A percentile compares a stretch with the other conserved stretches of the same genome.
Conservation (phyloP, 2,113 vertebrate species). For the Sinocyclocheilus grahami region DNA sequence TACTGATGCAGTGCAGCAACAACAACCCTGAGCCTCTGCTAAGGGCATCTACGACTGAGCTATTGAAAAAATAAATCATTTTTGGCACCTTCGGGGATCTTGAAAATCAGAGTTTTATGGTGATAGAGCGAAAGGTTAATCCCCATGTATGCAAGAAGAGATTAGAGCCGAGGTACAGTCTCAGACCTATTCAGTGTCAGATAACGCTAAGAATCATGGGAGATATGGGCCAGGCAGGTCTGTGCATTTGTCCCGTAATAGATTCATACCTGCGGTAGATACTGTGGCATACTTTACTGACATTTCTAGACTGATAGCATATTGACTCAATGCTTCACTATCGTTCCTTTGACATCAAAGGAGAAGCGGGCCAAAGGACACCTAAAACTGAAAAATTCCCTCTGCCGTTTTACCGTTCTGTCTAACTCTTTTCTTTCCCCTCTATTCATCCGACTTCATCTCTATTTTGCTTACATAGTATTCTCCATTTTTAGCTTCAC, state of each 20-base stretch:
- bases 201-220: conserved; percentile 10
- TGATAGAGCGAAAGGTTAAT: conserved; percentile 36
- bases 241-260: neutral
- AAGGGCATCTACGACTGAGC: conserved; percentile 13
- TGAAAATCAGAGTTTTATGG: conserved; percentile 5
- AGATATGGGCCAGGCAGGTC: conserved; percentile 4
- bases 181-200: conserved; percentile 27
- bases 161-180: conserved; percentile 33
- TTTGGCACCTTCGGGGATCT: conserved; percentile 11
- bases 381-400: neutral
- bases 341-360: neutral
- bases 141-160: conserved; percentile 32
- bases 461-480: conserved; percentile 11
- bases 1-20: conserved; percentile 16
- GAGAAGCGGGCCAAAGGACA: neutral
- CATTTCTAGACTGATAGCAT: conserved; percentile 31
- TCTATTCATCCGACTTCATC: conserved; percentile 1
- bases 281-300: conserved; percentile 30
- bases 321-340: conserved; percentile 13
- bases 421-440: neutral
- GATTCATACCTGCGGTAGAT: conserved; percentile 29
- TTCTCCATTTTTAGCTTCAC: conserved; percentile 22
- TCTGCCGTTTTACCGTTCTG: neutral
- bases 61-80: conserved; percentile 29
- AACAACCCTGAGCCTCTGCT: conserved; percentile 20